Evolutionary conservation across 2,113 vertebrate species (phyloP).

Genomic region (Scomber scombrus): DNA sequence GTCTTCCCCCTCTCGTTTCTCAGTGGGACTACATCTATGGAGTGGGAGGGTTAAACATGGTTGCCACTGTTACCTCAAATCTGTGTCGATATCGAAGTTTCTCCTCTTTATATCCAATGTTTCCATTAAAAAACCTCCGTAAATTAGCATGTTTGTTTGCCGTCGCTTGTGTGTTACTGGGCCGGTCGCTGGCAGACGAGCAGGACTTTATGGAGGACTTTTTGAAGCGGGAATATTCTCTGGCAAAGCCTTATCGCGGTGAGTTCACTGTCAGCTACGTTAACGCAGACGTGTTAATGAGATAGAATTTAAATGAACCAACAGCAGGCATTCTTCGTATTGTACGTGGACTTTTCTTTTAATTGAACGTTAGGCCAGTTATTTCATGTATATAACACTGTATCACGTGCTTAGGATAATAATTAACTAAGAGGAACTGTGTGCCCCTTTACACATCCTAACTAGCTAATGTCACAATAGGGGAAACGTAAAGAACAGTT

Average conservation of each 20-base stretch:
- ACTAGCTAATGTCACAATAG: slow-evolving; percentile 2
- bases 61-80: slow-evolving; percentile 45
- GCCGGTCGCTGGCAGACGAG: slow-evolving; percentile 69
- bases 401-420: background rate
- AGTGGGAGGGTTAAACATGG: slow-evolving; percentile 80
- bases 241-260: slow-evolving; percentile 94
- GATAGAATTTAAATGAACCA: background rate
- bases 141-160: slow-evolving; percentile 54
- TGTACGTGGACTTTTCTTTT: background rate
- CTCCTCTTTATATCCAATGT: slow-evolving; percentile 33
- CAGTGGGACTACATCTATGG: too few relatives aligned
- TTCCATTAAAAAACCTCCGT: slow-evolving; percentile 27
- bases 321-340: background rate
- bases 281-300: too few relatives aligned
- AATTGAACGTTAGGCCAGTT: too few relatives aligned
- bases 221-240: slow-evolving; percentile 93
- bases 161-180: slow-evolving; percentile 47
- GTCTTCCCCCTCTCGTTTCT: too few relatives aligned
- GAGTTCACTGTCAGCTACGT: slow-evolving; percentile 5
- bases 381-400: background rate
- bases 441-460: background rate
- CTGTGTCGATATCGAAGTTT: slow-evolving; percentile 26
- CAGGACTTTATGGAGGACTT: slow-evolving; percentile 89
- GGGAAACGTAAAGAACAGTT: background rate
- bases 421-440: slow-evolving; percentile 46